Evolutionary conservation across 2,113 vertebrate genomes (phyloP).

Genomic region (Nothoprocta perdicaria): DNA sequence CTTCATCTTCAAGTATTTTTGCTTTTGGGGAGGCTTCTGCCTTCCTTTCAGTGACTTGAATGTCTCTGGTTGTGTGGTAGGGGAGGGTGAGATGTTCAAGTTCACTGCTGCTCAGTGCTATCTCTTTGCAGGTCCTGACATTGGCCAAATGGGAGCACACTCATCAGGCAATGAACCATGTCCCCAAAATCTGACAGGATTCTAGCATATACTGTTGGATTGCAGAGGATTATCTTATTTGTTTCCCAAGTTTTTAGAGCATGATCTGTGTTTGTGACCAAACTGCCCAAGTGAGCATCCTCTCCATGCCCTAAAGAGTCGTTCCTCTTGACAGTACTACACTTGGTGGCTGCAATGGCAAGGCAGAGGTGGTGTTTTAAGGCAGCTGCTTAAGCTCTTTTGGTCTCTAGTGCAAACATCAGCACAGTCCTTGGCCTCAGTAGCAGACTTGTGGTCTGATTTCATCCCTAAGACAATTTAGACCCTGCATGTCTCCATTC

Average conservation of each 20-base stretch:
- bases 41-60: background rate
- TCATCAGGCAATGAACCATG: background rate
- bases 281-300: background rate
- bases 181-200: background rate
- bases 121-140: background rate
- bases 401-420: rapidly evolving
- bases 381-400: background rate
- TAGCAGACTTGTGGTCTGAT: background rate
- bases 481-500: background rate
- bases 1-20: background rate
- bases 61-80: background rate
- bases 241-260: background rate
- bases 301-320: background rate
- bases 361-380: background rate
- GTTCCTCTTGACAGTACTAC: background rate
- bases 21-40: background rate
- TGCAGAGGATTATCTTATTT: background rate
- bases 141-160: background rate
- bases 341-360: background rate
- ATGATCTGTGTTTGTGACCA: background rate
- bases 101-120: background rate
- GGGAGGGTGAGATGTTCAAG: background rate
- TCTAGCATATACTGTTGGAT: background rate
- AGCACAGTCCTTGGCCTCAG: rapidly evolving
- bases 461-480: background rate